Percentiles rank a stretch among this genome's conserved stretches.
Evolutionary conservation across 2,113 vertebrate genomes (phyloP).

Genomic region (Heterocephalus glaber): DNA sequence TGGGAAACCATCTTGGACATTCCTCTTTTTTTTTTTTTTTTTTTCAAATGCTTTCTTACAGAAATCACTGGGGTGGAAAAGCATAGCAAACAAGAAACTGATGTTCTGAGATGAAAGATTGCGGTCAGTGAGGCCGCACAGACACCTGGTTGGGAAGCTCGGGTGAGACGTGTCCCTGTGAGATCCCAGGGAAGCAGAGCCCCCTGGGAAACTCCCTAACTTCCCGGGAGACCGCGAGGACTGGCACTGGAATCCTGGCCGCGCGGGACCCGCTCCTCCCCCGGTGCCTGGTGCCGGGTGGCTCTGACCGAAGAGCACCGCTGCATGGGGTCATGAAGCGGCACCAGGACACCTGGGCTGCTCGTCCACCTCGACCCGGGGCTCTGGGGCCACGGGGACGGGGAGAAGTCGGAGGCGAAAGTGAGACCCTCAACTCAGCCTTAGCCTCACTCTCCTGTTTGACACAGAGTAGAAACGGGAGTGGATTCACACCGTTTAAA

Average conservation of each 20-base stretch:
- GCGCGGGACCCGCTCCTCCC: too few relatives aligned
- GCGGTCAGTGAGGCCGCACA: rapidly evolving
- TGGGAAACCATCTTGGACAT: not conserved
- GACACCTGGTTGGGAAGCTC: not conserved
- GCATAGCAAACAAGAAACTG: not conserved
- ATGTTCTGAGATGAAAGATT: not conserved
- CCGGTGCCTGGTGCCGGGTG: too few relatives aligned
- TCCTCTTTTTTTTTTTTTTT: not conserved
- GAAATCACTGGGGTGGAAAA: not conserved
- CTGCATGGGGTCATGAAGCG: too few relatives aligned
- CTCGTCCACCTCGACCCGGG: not conserved
- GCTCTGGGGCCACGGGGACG: not conserved
- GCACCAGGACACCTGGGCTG: not conserved
- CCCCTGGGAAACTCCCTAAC: not conserved
- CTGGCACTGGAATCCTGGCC: rapidly evolving
- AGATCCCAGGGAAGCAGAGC: not conserved
- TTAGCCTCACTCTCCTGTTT: not conserved
- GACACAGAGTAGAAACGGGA: not conserved
- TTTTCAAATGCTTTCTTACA: not conserved
- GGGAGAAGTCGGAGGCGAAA: not conserved
- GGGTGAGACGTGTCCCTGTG: rapidly evolving
- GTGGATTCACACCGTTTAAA: not conserved
- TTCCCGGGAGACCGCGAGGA: too few relatives aligned
- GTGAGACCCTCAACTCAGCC: not conserved
- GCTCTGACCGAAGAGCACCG: not conserved